A percentile compares a stretch with the other conserved stretches of the same genome.
phyloP scores from a whole-genome alignment of 2,888 invertebrate genomes.

The Pemphredon lugubris region DNA sequence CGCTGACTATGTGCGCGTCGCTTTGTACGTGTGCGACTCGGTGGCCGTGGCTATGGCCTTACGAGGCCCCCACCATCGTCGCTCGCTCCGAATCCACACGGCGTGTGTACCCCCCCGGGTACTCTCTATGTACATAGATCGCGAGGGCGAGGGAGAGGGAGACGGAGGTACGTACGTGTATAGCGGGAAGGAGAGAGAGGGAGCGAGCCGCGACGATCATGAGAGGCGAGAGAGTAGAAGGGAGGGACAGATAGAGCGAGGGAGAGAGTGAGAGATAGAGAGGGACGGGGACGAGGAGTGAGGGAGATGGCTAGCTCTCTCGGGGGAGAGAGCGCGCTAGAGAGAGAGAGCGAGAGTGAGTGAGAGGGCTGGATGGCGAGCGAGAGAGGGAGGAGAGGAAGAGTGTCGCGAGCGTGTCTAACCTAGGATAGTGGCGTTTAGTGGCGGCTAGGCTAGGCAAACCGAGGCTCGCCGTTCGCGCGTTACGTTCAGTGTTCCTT shows the following conservation, averaged over 20 bases:
- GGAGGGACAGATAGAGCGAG: conserved; percentile 25
- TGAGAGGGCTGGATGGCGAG: conserved; percentile 10
- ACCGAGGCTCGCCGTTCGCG: conserved; percentile 73
- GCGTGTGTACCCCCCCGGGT: conserved; percentile 63
- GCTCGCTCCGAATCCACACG: conserved; percentile 69
- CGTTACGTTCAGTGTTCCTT: conserved; percentile 76
- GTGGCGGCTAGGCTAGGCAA: conserved; percentile 78
- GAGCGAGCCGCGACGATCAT: too few relatives aligned
- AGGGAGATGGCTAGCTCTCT: conserved; percentile 25
- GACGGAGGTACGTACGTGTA: conserved; percentile 3
- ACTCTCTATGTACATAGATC: conserved; percentile 44
- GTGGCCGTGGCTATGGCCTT: conserved; percentile 81
- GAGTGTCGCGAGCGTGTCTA: conserved; percentile 75
- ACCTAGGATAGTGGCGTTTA: conserved; percentile 79
- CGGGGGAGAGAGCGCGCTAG: conserved; percentile 42
- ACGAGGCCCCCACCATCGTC: conserved; percentile 68
- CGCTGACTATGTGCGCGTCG: too few relatives aligned
- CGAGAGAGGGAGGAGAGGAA: conserved; percentile 61
- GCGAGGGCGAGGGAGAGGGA: conserved; percentile 31
- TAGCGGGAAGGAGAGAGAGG: conserved; percentile 23
- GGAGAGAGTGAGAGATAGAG: conserved; percentile 8
- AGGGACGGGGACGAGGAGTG: conserved; percentile 32
- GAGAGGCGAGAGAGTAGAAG: conserved; percentile 23
- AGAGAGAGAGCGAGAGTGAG: conserved; percentile 4
- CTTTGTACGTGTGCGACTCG: conserved; percentile 67